A percentile compares a stretch with the other conserved stretches of the same genome.
phyloP scores from a whole-genome alignment of 2,888 invertebrate species.

The Erynnis tages region DNA sequence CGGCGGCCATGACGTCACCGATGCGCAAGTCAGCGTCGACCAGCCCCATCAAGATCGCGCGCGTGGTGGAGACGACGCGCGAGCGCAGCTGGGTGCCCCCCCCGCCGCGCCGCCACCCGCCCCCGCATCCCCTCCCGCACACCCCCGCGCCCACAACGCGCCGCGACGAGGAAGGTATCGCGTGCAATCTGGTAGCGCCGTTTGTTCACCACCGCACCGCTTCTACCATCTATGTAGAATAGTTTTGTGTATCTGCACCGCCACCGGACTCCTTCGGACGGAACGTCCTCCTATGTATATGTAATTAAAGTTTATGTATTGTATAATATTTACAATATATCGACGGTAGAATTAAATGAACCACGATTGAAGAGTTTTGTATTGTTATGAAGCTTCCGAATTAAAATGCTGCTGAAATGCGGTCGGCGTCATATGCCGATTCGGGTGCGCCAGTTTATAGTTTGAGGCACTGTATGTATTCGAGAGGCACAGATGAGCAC shows the following conservation, averaged over 20 bases:
- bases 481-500: slow-evolving; percentile 32
- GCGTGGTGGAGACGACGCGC: slow-evolving; percentile 34
- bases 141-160: slow-evolving; percentile 30
- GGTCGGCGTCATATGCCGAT: background rate
- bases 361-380: slow-evolving; percentile 9
- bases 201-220: slow-evolving; percentile 56
- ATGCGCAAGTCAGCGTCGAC: slow-evolving; percentile 49
- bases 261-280: background rate
- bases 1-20: slow-evolving; percentile 45
- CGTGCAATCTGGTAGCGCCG: slow-evolving; percentile 47
- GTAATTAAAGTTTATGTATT: background rate
- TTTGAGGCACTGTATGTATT: slow-evolving; percentile 32
- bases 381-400: slow-evolving; percentile 12
- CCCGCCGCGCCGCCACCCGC: background rate
- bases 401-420: too few species aligned
- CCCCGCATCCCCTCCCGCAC: slow-evolving; percentile 10
- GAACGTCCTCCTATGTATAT: background rate
- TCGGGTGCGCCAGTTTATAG: background rate
- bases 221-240: slow-evolving; percentile 58
- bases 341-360: slow-evolving; percentile 6
- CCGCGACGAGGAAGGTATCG: slow-evolving; percentile 42
- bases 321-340: background rate
- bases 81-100: slow-evolving; percentile 19
- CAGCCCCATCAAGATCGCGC: slow-evolving; percentile 41
- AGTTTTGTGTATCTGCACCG: slow-evolving; percentile 36